These are phyloP conservation scores for Papilio helenus DNA, from an alignment of 1,140 invertebrate species.

Conservation along the genomic window DNA sequence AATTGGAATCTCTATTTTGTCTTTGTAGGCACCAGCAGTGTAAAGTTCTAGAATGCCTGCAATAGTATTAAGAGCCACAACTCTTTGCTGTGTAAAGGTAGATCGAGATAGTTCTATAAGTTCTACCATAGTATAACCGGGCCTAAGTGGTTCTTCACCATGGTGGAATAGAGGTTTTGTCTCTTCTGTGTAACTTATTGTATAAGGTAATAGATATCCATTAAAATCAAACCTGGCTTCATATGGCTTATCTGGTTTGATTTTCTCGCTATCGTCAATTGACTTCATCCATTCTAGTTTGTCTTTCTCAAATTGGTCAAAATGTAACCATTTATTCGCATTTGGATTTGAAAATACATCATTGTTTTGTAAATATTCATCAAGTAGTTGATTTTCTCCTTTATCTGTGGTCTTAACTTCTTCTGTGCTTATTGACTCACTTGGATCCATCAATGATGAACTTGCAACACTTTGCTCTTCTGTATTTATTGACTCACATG, in stretches of 20 bases:
- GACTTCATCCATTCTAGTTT: constrained; percentile 94
- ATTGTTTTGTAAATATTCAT: constrained; percentile 78
- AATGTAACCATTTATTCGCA: constrained; percentile 90
- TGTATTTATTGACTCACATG: constrained; percentile 55
- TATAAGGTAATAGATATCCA: constrained; percentile 88
- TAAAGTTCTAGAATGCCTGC: constrained; percentile 91
- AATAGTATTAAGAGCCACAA: constrained; percentile 90
- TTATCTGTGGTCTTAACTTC: constrained; percentile 42
- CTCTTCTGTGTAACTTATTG: constrained; percentile 84
- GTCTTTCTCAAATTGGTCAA: constrained; percentile 91
- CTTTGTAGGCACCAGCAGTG: constrained; percentile 88
- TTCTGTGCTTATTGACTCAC: constrained; percentile 55
- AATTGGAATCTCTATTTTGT: constrained; percentile 85
- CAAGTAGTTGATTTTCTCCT: constrained; percentile 55
- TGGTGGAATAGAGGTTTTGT: constrained; percentile 92
- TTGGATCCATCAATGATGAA: constrained; percentile 41
- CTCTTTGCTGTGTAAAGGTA: constrained; percentile 90
- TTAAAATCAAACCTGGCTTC: constrained; percentile 88
- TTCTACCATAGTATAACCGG: constrained; percentile 95
- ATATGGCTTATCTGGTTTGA: constrained; percentile 84
- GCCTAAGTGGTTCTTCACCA: constrained; percentile 94
- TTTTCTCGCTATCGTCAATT: constrained; percentile 80
- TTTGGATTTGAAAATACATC: constrained; percentile 85
- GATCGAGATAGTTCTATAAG: constrained; percentile 89
- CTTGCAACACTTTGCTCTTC: too few relatives aligned